Conservation (phyloP, 2,888 invertebrate species). For the Drosophila formosana region DNA sequence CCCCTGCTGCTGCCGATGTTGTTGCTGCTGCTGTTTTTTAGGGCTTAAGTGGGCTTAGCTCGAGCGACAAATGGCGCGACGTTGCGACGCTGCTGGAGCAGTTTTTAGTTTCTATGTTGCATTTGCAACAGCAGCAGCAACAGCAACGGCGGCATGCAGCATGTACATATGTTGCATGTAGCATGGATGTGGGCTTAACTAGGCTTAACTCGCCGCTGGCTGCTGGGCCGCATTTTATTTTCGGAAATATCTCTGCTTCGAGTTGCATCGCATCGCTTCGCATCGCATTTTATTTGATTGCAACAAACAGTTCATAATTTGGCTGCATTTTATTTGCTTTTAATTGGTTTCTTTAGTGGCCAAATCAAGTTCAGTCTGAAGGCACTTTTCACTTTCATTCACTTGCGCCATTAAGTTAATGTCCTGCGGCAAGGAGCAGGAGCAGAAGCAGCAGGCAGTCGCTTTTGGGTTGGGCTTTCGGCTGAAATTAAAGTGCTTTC, state of each 20-base stretch:
- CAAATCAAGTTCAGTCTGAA: conserved; percentile 56
- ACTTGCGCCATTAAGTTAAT: conserved; percentile 72
- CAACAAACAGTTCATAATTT: conserved; percentile 67
- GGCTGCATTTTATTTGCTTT: conserved; percentile 54
- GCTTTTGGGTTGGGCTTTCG: conserved; percentile 3
- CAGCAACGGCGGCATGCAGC: conserved; percentile 44
- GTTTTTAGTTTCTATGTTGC: conserved; percentile 72
- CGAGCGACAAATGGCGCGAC: conserved; percentile 79
- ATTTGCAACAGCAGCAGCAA: conserved; percentile 43
- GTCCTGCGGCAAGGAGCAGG: conserved; percentile 42
- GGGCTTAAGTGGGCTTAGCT: conserved; percentile 82
- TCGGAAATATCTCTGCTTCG: conserved; percentile 31
- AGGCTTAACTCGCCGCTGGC: conserved; percentile 67
- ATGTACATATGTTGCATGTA: conserved; percentile 41
- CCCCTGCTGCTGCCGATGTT: conserved; percentile 8
- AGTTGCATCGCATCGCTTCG: not conserved
- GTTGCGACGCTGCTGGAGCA: conserved; percentile 58
- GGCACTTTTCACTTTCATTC: conserved; percentile 62
- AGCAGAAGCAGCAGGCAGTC: conserved; percentile 1
- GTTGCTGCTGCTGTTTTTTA: conserved; percentile 70
- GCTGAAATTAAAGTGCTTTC: conserved; percentile 73
- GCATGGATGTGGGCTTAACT: conserved; percentile 72
- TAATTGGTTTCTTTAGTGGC: conserved; percentile 49
- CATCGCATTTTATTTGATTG: not conserved
- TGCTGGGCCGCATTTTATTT: conserved; percentile 62